phyloP scores from a whole-genome alignment of 2,113 vertebrate species.

The Serilophus lunatus region DNA sequence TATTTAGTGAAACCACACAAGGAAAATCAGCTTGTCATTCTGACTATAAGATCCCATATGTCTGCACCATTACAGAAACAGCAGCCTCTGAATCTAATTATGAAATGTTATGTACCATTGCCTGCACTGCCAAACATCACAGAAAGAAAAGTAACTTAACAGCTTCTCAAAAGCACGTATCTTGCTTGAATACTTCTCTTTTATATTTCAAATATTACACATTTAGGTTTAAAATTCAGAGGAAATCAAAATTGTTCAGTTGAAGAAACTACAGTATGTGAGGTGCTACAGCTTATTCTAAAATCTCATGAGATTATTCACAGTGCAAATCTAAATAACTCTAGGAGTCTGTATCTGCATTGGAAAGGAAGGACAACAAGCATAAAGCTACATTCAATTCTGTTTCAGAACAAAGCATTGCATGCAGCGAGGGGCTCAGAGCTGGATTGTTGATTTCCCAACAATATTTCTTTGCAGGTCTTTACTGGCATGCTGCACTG shows the following conservation, averaged over 20 bases:
- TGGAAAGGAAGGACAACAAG: background rate
- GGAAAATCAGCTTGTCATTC: background rate
- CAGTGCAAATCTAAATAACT: background rate
- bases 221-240: background rate
- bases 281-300: background rate
- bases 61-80: background rate
- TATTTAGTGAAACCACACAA: background rate
- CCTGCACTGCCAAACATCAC: background rate
- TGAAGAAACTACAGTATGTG: background rate
- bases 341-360: background rate
- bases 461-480: background rate
- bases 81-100: background rate
- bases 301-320: background rate
- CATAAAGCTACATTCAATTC: background rate
- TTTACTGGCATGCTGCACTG: rapidly evolving
- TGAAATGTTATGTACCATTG: background rate
- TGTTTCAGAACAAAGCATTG: background rate
- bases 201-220: background rate
- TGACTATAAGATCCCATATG: background rate
- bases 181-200: background rate
- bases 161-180: background rate
- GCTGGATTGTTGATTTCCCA: background rate
- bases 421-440: background rate
- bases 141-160: background rate
- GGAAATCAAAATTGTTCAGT: background rate